Evolutionary conservation across 2,797 vertebrate species (phyloP).

Genomic region (Etheostoma perlongum): DNA sequence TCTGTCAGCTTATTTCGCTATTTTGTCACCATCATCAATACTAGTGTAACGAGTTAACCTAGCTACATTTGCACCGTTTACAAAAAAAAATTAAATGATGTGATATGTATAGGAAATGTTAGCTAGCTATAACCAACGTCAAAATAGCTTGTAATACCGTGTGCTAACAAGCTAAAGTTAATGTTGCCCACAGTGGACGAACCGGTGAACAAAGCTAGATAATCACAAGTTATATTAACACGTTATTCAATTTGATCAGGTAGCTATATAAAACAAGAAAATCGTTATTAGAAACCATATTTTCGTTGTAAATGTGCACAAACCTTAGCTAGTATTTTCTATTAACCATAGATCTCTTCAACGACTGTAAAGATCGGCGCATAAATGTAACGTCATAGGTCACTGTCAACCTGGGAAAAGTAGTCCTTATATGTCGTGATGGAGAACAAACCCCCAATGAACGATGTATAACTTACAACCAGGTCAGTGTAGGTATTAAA

Average conservation of each 20-base stretch:
- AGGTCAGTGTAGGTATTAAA: accelerated
- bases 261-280: neutral
- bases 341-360: constrained; percentile 54
- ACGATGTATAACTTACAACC: neutral
- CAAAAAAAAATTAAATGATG: constrained; percentile 8
- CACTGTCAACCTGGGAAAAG: constrained; percentile 60
- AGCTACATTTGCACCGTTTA: neutral
- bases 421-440: constrained; percentile 43
- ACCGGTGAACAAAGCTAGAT: constrained; percentile 1
- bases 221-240: neutral
- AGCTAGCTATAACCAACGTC: constrained; percentile 38
- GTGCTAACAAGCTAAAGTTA: constrained; percentile 61
- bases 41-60: neutral
- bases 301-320: constrained; percentile 28
- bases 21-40: neutral
- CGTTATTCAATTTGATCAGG: accelerated
- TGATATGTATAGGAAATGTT: neutral
- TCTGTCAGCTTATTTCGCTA: neutral
- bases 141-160: constrained; percentile 45
- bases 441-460: accelerated
- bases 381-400: constrained; percentile 54
- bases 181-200: constrained; percentile 22
- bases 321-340: constrained; percentile 71
- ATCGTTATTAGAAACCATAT: neutral
- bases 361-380: constrained; percentile 58